Evolutionary conservation across 2,113 vertebrate species (phyloP).

Genomic region (Etia nguti): DNA sequence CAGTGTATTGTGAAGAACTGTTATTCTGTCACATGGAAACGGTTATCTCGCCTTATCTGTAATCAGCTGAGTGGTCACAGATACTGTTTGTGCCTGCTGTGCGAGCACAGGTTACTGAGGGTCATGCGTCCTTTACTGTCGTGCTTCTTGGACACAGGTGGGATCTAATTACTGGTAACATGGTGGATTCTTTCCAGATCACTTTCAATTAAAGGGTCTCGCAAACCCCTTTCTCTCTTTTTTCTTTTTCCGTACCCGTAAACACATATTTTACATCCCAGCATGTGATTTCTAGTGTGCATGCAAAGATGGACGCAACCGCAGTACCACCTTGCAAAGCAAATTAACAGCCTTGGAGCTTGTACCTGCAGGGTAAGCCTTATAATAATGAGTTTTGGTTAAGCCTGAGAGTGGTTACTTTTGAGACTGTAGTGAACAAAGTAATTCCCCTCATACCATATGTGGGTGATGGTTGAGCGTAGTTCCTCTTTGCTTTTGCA

Average conservation of each 20-base stretch:
- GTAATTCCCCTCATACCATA: neutral
- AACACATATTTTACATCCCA: constrained; percentile 37
- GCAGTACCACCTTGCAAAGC: neutral
- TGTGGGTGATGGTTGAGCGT: neutral
- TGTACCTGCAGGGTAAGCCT: neutral
- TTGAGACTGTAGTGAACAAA: neutral
- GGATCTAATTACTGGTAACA: constrained; percentile 33
- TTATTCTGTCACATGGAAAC: constrained; percentile 47
- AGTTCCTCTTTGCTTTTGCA: constrained; percentile 1
- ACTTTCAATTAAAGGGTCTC: constrained; percentile 26
- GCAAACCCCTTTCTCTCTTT: neutral
- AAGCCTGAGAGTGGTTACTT: neutral
- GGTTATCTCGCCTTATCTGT: constrained; percentile 29
- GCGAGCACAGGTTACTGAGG: neutral
- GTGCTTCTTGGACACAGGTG: constrained; percentile 16
- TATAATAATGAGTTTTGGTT: neutral
- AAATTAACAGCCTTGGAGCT: neutral
- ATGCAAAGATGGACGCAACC: neutral
- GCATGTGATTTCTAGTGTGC: neutral
- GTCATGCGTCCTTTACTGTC: neutral
- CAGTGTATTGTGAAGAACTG: neutral
- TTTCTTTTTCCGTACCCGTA: neutral
- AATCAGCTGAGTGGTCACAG: constrained; percentile 39
- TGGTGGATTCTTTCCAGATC: constrained; percentile 13
- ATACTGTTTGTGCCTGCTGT: constrained; percentile 11